phyloP scores from a whole-genome alignment of 2,797 vertebrate genomes.

The Hybognathus amarus region DNA sequence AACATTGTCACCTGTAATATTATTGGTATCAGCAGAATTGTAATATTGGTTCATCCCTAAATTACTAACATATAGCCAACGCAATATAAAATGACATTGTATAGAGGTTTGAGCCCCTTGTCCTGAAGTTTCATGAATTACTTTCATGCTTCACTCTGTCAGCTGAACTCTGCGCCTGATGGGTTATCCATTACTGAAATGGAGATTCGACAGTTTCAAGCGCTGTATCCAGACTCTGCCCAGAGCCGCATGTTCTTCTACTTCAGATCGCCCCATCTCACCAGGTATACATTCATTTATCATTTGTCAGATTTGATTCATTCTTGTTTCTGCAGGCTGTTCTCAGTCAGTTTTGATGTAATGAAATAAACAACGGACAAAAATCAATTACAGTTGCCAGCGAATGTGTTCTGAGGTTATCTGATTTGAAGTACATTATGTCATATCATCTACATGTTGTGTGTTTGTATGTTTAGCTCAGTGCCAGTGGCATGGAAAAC shows the following conservation, averaged over 20 bases:
- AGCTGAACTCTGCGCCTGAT: constrained; percentile 79
- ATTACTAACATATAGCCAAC: background rate
- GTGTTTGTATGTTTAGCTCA: constrained; percentile 71
- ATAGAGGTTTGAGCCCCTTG: background rate
- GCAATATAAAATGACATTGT: background rate
- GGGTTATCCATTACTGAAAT: constrained; percentile 88
- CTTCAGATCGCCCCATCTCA: constrained; percentile 79
- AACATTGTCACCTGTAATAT: background rate
- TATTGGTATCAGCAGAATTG: background rate
- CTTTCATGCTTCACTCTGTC: constrained; percentile 1
- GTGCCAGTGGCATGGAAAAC: constrained; percentile 84
- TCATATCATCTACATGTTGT: background rate
- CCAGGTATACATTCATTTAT: constrained; percentile 69
- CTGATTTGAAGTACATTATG: background rate
- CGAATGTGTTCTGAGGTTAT: background rate
- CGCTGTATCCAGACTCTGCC: constrained; percentile 63
- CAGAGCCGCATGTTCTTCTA: constrained; percentile 80
- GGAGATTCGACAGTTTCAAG: constrained; percentile 87
- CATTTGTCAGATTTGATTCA: background rate
- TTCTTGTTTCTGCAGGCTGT: background rate
- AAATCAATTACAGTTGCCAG: background rate
- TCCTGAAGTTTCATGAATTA: background rate
- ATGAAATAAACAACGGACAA: background rate
- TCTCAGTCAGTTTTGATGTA: background rate
- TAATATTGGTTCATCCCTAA: background rate